These are phyloP conservation scores for Mechanitis messenoides DNA, from an alignment of 2,888 invertebrate species.

Conservation along the genomic window DNA sequence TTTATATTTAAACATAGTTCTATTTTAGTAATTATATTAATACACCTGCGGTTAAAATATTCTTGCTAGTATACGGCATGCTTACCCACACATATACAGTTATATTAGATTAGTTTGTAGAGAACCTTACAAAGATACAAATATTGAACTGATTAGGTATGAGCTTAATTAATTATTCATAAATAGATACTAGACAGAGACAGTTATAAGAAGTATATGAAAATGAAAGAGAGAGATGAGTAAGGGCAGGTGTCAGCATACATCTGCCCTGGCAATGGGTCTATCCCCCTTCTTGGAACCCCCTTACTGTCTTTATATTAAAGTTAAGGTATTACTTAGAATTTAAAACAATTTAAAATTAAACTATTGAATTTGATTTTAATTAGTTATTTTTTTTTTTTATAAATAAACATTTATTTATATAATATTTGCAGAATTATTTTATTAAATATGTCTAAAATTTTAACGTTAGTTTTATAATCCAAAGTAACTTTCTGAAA, in stretches of 20 bases:
- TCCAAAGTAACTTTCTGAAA: too few relatives aligned
- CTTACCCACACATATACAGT: too few relatives aligned
- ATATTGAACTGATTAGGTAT: constrained; percentile 35
- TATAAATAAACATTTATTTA: too few relatives aligned
- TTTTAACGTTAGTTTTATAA: too few relatives aligned
- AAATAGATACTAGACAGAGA: constrained; percentile 41
- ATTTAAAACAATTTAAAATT: too few relatives aligned
- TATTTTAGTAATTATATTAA: constrained; percentile 31
- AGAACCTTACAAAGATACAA: constrained; percentile 23
- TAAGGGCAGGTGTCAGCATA: constrained; percentile 59
- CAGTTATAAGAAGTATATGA: constrained; percentile 33
- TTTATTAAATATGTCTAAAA: too few relatives aligned
- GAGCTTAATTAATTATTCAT: constrained; percentile 37
- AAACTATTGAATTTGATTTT: too few relatives aligned
- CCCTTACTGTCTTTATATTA: constrained; percentile 34
- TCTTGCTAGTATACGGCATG: too few relatives aligned
- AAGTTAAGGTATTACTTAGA: constrained; percentile 14
- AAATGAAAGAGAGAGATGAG: constrained; percentile 46
- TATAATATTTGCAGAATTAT: too few relatives aligned
- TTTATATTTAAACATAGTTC: constrained; percentile 27
- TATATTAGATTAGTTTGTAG: not conserved
- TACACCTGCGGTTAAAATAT: constrained; percentile 27
- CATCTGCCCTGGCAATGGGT: constrained; percentile 58
- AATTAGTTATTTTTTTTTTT: too few relatives aligned
- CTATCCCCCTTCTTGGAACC: constrained; percentile 41